phyloP scores from a whole-genome alignment of 2,888 invertebrate species.

The Glyphotaelius pellucidus region DNA sequence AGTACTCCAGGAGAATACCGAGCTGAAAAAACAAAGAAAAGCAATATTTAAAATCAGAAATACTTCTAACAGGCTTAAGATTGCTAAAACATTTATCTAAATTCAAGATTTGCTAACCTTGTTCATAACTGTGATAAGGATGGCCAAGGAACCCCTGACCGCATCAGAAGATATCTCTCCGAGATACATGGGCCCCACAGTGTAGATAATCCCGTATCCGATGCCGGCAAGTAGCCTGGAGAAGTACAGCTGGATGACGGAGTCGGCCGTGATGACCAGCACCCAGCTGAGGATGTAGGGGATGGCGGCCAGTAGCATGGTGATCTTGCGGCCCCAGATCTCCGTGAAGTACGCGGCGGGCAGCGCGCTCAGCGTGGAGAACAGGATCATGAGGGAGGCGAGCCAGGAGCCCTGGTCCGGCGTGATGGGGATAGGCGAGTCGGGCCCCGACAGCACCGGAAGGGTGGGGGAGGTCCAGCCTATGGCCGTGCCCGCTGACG shows the following conservation, averaged over 20 bases:
- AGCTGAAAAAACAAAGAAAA: constrained; percentile 72
- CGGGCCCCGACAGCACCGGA: constrained; percentile 73
- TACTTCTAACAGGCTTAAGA: not conserved
- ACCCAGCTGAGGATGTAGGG: constrained; percentile 82
- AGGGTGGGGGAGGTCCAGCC: constrained; percentile 81
- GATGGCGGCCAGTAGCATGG: constrained; percentile 79
- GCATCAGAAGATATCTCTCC: constrained; percentile 81
- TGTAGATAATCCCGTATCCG: constrained; percentile 80
- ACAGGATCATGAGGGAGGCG: constrained; percentile 81
- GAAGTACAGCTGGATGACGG: constrained; percentile 78
- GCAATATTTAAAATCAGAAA: not conserved
- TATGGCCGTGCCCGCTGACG: constrained; percentile 77
- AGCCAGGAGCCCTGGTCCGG: constrained; percentile 79
- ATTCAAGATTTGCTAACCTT: constrained; percentile 72
- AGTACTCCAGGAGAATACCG: constrained; percentile 80
- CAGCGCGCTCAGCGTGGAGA: constrained; percentile 80
- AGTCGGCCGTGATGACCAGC: constrained; percentile 79
- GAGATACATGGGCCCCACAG: constrained; percentile 80
- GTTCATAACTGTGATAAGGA: constrained; percentile 78
- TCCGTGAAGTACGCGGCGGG: constrained; percentile 81
- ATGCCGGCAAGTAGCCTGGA: constrained; percentile 81
- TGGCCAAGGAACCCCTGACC: constrained; percentile 80
- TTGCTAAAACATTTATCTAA: not conserved
- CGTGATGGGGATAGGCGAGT: constrained; percentile 76
- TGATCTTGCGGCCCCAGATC: constrained; percentile 82